Evolutionary conservation across 1,140 invertebrate genomes (phyloP), one percentile per base, ranked within the genome.

Genomic region (Drosophila gunungcola): DNA sequence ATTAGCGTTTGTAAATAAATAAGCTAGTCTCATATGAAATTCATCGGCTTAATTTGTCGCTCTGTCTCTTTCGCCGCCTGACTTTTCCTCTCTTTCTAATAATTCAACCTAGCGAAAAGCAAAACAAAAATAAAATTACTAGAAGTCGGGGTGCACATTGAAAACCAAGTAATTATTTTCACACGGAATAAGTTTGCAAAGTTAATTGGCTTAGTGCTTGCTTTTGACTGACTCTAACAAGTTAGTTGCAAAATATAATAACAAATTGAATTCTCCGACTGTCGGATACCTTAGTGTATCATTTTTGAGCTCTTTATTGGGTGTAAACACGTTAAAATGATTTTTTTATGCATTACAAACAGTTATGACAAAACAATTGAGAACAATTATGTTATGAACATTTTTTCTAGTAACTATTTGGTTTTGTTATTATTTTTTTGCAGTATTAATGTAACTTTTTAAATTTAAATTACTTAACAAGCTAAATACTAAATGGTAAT

Each of bases 181-280:
- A 88, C 79, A 88, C 83, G 83, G 70, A 82, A 83, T 86, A 83
- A 82, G 83, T 86, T 86, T 72, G 70, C 79, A 60, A 81, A 76
- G 75, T 88, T 88, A 86, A 86, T 88, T 86, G 83, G 82, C 82
- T 81, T 72, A 68, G 61, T 62, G 68, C 54, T 80, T 68, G 74
- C 82, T 86, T 79, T 88, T 79, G 62, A 72, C 82, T 82, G 49
- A 84, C 48, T 63, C 61, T 34, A 38, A 25, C 51, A 53, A 25
- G 48, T 41, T 54, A 29, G 13, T 6, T 1, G 36, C n/a, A 10
- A n/a, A 42, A 27, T 62, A 63, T 2, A 58, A 38, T 25, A 25
- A 11, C 7, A 6, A 39, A 34, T 25, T 27, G n/a, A 36, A 29
- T 13, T 55, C 5, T n/a, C 25, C 25, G 25, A 29, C 38, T 41